Evolutionary conservation across 2,888 invertebrate genomes (phyloP), one percentile per base, ranked within the genome.

Genomic region (Trichopoda pennipes): DNA sequence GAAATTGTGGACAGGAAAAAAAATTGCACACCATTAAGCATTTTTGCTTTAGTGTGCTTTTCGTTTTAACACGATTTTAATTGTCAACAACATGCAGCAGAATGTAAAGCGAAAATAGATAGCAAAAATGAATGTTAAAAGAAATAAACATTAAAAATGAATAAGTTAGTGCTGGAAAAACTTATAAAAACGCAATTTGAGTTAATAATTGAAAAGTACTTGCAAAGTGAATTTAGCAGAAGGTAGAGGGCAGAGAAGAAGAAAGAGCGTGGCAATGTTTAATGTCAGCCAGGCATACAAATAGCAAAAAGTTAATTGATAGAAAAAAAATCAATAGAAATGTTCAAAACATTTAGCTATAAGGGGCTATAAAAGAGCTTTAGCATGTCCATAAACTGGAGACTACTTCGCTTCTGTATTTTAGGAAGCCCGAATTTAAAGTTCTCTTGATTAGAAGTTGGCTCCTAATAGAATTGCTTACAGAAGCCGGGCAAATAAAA

Each of bases 11-110:
- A 69, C 16, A n/a, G 16, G 4, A 32, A 10, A 56, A 16, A 9
- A 14, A 44, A 47, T 16, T 16, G 19, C 47, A 49, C 28, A 61
- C 38, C 38, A 70, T 70, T 70, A 38, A 60, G 28, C 38, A 42
- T 38, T 38, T 38, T 38, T 35, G 9, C 23, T 32, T 19, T 9
- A 55, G 47, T 35, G 2, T 47, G 53, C 35, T 73, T 19, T 32
- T 12, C 16, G 51, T 44, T 53, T 55, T 7, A 32, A 53, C 51
- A 28, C 16, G 28, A 72, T 23, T 53, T 53, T 61, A 53, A 63
- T 55, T 63, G 63, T n/a, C 21, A 21, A 12, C 6, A 38, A 56
- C 35, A 63, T 16, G 12, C 51, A 42, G 42, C 51, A 42, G 8
- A 3, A 47, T 3, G 0, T 8, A 10, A 35, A 12, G n/a, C 28